These are phyloP conservation scores for Heterocephalus glaber DNA, from an alignment of 2,113 vertebrate species.

Conservation along the genomic window DNA sequence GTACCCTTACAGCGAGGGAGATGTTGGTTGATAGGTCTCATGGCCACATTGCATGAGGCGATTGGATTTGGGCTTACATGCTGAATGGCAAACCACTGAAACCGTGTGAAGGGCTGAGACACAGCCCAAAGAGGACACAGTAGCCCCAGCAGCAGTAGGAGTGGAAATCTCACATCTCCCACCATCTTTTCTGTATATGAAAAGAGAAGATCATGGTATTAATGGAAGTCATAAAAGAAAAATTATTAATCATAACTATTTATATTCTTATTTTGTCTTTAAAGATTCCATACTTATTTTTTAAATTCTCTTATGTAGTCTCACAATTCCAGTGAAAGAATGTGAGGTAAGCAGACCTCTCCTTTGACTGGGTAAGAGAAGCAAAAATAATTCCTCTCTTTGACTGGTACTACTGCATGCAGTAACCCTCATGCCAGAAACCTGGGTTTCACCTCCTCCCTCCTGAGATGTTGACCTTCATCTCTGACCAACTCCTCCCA, in stretches of 20 bases:
- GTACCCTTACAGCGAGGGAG: no score
- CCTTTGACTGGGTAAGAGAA: not conserved
- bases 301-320: not conserved
- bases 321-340: not conserved
- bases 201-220: no score
- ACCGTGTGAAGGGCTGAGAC: not conserved
- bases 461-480: no score
- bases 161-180: no score
- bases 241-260: not conserved
- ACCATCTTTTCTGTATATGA: no score
- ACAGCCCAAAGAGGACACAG: not conserved
- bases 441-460: not conserved
- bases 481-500: no score
- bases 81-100: no score
- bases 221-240: not conserved
- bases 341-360: not conserved
- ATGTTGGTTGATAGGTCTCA: no score
- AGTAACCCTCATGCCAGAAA: not conserved
- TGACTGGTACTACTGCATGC: not conserved
- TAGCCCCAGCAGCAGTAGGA: no score
- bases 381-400: not conserved
- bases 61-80: no score
- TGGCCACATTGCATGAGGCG: no score
- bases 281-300: not conserved
- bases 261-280: slow-evolving; percentile 19